Evolutionary conservation across 2,888 invertebrate species (phyloP).

Genomic region (Papilio demoleus): DNA sequence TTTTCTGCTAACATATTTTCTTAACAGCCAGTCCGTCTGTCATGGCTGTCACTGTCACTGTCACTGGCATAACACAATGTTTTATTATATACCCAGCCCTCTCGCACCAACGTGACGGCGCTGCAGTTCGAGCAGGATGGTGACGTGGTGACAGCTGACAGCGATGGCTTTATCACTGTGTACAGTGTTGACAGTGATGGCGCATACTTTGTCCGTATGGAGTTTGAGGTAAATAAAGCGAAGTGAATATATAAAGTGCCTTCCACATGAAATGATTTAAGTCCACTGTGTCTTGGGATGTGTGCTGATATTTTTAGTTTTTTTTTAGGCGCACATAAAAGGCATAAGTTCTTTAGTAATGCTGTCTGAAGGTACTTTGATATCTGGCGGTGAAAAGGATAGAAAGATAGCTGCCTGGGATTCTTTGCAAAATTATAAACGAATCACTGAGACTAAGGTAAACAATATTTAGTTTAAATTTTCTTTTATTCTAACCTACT

Average conservation of each 20-base stretch:
- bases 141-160: constrained; percentile 96
- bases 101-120: constrained; percentile 92
- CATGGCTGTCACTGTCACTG: too few relatives aligned
- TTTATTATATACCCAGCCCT: constrained; percentile 87
- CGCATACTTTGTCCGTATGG: constrained; percentile 94
- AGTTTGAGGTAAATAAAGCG: constrained; percentile 86
- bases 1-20: too few relatives aligned
- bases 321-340: constrained; percentile 89
- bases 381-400: constrained; percentile 96
- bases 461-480: not conserved
- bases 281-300: not conserved
- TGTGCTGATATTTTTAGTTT: not conserved
- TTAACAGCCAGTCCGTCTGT: too few relatives aligned
- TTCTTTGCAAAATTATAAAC: constrained; percentile 93
- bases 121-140: constrained; percentile 96
- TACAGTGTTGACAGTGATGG: constrained; percentile 95
- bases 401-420: constrained; percentile 97
- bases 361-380: constrained; percentile 94
- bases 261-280: not conserved
- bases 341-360: constrained; percentile 94
- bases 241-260: not conserved
- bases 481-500: constrained; percentile 7
- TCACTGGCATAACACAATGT: too few relatives aligned
- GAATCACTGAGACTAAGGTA: constrained; percentile 95
- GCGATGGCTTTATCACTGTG: constrained; percentile 95